Percentiles rank a stretch among this genome's conserved stretches.
Conservation (phyloP, 2,888 invertebrate genomes). For the Platypus cylindrus region DNA sequence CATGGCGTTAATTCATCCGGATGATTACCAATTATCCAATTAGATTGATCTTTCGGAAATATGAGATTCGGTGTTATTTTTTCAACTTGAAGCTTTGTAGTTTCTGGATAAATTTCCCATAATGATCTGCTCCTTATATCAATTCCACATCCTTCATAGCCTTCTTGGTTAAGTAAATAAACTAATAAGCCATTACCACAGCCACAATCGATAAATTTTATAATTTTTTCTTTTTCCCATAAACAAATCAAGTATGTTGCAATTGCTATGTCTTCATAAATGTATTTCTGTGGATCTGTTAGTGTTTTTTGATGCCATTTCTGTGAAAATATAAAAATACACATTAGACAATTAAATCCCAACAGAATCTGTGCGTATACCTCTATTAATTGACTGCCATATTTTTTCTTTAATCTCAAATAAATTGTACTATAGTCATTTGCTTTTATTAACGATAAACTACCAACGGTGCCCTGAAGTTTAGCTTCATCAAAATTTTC, state of each 20-base stretch:
- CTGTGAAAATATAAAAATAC: too few relatives aligned
- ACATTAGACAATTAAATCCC: neutral
- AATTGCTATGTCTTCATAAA: conserved; percentile 94
- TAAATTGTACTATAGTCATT: conserved; percentile 63
- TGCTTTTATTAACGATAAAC: conserved; percentile 52
- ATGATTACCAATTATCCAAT: conserved; percentile 97
- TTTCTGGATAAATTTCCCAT: conserved; percentile 67
- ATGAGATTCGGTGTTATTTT: conserved; percentile 49
- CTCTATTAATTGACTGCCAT: conserved; percentile 60
- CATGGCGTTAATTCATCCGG: conserved; percentile 98
- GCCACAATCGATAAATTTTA: conserved; percentile 79
- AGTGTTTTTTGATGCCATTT: conserved; percentile 85
- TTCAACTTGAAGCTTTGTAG: conserved; percentile 50
- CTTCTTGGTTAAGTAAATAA: conserved; percentile 71
- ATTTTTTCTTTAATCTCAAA: conserved; percentile 60
- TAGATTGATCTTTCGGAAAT: conserved; percentile 58
- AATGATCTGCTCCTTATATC: conserved; percentile 77
- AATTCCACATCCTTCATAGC: conserved; percentile 68
- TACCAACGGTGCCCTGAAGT: conserved; percentile 30
- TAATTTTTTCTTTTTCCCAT: conserved; percentile 45
- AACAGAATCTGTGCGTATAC: conserved; percentile 32
- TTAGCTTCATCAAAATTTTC: conserved; percentile 32
- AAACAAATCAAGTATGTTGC: conserved; percentile 72
- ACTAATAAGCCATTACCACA: conserved; percentile 96
- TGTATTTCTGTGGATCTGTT: conserved; percentile 89